Conservation (phyloP, 2,888 invertebrate genomes). For the Frankliniella fusca region DNA sequence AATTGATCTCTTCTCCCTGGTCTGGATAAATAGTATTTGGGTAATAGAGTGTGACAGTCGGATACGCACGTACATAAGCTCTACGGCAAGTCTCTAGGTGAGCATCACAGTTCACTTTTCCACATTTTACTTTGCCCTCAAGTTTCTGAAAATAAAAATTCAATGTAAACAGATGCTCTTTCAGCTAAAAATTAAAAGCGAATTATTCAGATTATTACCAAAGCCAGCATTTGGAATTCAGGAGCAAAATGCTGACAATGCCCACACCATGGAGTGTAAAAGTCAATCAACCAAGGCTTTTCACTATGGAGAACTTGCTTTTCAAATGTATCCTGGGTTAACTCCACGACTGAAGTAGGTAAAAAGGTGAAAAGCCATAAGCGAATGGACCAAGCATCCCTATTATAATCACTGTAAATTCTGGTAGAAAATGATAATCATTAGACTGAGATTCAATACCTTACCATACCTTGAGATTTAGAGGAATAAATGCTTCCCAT, state of each 20-base stretch:
- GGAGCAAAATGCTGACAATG: slow-evolving; percentile 64
- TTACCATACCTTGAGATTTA: not conserved
- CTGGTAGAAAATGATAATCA: slow-evolving; percentile 45
- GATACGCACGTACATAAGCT: slow-evolving; percentile 56
- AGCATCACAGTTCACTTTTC: slow-evolving; percentile 63
- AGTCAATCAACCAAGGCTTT: slow-evolving; percentile 60
- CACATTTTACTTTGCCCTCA: slow-evolving; percentile 55
- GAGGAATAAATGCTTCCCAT: not conserved
- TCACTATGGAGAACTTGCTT: slow-evolving; percentile 51
- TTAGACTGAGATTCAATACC: not conserved
- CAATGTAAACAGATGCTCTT: slow-evolving; percentile 17
- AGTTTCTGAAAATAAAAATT: slow-evolving; percentile 47
- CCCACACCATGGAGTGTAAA: slow-evolving; percentile 64
- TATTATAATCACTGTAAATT: slow-evolving; percentile 56
- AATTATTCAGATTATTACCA: slow-evolving; percentile 48
- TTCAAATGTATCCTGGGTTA: slow-evolving; percentile 49
- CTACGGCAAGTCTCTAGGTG: slow-evolving; percentile 53
- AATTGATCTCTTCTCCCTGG: slow-evolving; percentile 15
- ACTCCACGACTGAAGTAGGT: slow-evolving; percentile 54
- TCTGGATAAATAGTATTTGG: slow-evolving; percentile 36
- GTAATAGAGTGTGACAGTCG: slow-evolving; percentile 55
- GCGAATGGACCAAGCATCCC: slow-evolving; percentile 59
- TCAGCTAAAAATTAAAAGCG: not conserved
- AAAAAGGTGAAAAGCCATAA: slow-evolving; percentile 61
- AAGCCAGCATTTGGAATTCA: slow-evolving; percentile 60